A percentile compares a stretch with the other conserved stretches of the same genome.
Conservation (phyloP, 2,113 vertebrate genomes). For the Oriolus oriolus region DNA sequence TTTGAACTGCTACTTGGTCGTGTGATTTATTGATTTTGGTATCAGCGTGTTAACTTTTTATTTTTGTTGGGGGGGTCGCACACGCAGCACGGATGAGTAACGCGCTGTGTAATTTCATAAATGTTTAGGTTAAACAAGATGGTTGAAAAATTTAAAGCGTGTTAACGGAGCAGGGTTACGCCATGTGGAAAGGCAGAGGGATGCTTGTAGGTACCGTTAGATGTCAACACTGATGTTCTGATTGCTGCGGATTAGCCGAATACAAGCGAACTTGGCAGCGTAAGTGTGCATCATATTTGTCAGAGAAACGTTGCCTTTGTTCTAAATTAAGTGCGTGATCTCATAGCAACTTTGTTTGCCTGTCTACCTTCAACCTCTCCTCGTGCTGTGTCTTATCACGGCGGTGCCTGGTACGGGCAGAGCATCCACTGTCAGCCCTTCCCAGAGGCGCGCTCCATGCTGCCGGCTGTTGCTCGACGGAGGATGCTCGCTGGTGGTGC, state of each 20-base stretch:
- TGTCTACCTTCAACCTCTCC: not conserved
- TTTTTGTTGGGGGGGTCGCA: constrained; percentile 22
- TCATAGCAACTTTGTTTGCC: constrained; percentile 17
- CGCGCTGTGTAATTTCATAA: constrained; percentile 31
- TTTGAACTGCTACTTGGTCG: constrained; percentile 80
- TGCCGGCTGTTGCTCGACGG: not conserved
- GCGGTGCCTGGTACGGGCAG: constrained; percentile 10
- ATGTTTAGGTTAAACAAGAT: constrained; percentile 64
- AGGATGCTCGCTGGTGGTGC: not conserved
- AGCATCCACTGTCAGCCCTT: not conserved
- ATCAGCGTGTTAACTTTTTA: constrained; percentile 67
- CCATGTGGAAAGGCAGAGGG: constrained; percentile 8
- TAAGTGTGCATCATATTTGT: constrained; percentile 1
- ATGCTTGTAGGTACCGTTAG: constrained; percentile 53
- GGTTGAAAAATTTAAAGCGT: constrained; percentile 58
- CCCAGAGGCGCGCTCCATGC: not conserved
- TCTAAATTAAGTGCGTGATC: not conserved
- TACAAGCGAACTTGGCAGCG: not conserved
- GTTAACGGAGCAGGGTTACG: constrained; percentile 42
- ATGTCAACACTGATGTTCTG: constrained; percentile 49
- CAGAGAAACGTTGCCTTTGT: not conserved
- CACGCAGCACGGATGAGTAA: constrained; percentile 28
- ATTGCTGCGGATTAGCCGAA: not conserved
- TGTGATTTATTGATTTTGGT: constrained; percentile 81
- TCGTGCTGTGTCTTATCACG: not conserved